Conservation (phyloP, 2,888 invertebrate species). For the Miltochrista miniata region DNA sequence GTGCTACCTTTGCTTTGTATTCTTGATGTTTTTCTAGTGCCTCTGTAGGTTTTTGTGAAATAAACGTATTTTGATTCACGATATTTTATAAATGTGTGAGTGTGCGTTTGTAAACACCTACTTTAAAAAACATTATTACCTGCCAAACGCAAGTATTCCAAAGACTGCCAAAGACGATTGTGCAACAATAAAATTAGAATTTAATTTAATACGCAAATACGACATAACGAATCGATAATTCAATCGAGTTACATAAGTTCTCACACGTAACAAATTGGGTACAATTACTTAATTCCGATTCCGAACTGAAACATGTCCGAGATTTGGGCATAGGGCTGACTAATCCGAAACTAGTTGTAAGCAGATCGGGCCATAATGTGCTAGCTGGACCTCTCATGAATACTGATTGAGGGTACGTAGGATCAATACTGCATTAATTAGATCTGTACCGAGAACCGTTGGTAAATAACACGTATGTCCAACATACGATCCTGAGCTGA, state of each 20-base stretch:
- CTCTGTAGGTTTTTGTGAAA: too few relatives aligned
- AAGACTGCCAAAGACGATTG: neutral
- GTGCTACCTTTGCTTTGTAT: too few relatives aligned
- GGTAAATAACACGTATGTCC: slow-evolving; percentile 15
- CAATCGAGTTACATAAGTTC: slow-evolving; percentile 36
- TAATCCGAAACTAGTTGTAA: slow-evolving; percentile 74
- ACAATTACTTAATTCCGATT: slow-evolving; percentile 60
- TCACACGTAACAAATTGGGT: slow-evolving; percentile 52
- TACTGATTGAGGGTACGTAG: slow-evolving; percentile 58
- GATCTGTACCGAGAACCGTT: slow-evolving; percentile 26
- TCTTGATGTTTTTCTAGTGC: too few relatives aligned
- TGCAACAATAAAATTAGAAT: neutral
- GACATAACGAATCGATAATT: slow-evolving; percentile 11
- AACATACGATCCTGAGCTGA: too few relatives aligned
- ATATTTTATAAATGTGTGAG: too few relatives aligned
- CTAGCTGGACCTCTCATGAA: slow-evolving; percentile 69
- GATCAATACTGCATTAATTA: slow-evolving; percentile 47
- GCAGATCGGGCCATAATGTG: slow-evolving; percentile 69
- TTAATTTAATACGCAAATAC: slow-evolving; percentile 1
- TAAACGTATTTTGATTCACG: too few relatives aligned
- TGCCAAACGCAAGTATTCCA: too few relatives aligned
- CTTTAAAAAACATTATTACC: too few relatives aligned
- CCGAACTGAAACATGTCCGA: slow-evolving; percentile 59
- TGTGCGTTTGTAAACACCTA: too few relatives aligned
- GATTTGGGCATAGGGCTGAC: slow-evolving; percentile 44